Conservation (phyloP, 1,140 invertebrate genomes). For the Aphelenchoides avenae region DNA sequence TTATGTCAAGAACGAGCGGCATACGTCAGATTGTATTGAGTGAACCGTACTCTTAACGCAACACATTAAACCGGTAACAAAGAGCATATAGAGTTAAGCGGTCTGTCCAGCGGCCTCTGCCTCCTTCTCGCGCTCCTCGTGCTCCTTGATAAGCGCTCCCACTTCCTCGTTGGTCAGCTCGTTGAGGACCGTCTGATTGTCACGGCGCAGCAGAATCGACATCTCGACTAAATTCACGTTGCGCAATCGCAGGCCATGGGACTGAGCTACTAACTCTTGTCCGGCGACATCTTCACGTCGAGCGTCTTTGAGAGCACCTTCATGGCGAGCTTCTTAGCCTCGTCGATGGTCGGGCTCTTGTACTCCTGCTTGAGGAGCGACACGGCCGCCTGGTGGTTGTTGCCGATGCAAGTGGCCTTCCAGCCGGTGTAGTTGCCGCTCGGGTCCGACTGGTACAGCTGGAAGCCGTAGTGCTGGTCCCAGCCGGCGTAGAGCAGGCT, state of each 20-base stretch:
- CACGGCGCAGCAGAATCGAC: conserved; percentile 61
- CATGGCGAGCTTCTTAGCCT: conserved; percentile 82
- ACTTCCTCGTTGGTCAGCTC: conserved; percentile 78
- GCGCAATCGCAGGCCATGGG: too few relatives aligned
- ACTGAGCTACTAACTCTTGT: conserved; percentile 41
- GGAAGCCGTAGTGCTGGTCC: conserved; percentile 98
- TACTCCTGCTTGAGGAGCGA: conserved; percentile 97
- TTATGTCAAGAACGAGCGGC: too few relatives aligned
- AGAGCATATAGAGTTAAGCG: too few relatives aligned
- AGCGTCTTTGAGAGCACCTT: conserved; percentile 96
- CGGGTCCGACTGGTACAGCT: conserved; percentile 97
- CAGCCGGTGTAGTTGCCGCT: conserved; percentile 99
- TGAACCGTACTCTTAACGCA: too few relatives aligned
- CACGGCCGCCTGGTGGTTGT: conserved; percentile 91
- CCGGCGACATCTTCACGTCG: conserved; percentile 67
- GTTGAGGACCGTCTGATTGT: conserved; percentile 77
- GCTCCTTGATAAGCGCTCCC: conserved; percentile 76
- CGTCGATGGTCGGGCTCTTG: conserved; percentile 60
- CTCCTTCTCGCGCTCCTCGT: conserved; percentile 81
- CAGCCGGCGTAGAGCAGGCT: conserved; percentile 86
- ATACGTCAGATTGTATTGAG: too few relatives aligned
- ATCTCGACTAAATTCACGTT: conserved; percentile 63
- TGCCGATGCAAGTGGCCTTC: conserved; percentile 99
- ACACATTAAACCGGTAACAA: too few relatives aligned
- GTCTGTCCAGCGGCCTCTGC: conserved; percentile 62